Conservation (phyloP, 2,113 vertebrate species). For the Gobiocypris rarus region DNA sequence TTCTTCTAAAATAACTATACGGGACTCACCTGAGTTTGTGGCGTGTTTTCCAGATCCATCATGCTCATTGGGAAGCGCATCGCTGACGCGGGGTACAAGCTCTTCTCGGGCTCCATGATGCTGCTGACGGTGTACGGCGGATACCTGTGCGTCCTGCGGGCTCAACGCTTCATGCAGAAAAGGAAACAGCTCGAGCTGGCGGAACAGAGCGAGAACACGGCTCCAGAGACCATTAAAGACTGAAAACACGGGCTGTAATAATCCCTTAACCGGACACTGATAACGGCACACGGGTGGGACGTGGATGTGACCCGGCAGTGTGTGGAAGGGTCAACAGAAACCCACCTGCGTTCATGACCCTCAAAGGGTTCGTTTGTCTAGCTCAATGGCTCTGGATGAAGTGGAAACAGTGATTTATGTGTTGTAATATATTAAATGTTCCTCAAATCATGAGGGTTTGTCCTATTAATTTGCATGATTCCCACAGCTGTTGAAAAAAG, state of each 20-base stretch:
- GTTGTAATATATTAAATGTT: conserved; percentile 43
- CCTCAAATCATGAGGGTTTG: background rate
- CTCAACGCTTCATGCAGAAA: conserved; percentile 73
- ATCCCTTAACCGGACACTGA: background rate
- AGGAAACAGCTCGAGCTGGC: conserved; percentile 70
- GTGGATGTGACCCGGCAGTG: background rate
- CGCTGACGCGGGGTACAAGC: conserved; percentile 87
- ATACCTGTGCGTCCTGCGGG: conserved; percentile 82
- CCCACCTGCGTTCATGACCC: background rate
- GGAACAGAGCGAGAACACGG: conserved; percentile 70
- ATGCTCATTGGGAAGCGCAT: conserved; percentile 88
- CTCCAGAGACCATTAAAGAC: conserved; percentile 69
- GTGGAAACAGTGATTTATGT: background rate
- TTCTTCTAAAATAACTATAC: background rate
- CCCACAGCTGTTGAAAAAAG: background rate
- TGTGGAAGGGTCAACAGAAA: background rate
- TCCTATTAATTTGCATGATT: background rate
- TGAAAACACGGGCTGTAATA: conserved; percentile 33
- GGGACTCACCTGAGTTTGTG: background rate
- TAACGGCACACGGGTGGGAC: background rate
- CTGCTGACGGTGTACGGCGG: conserved; percentile 87
- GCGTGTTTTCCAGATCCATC: background rate
- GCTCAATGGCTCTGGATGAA: background rate
- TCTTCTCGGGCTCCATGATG: conserved; percentile 90
- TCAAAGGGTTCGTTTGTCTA: background rate